These are phyloP conservation scores for Bombyx mori DNA, from an alignment of 1,140 invertebrate species.

Conservation along the genomic window DNA sequence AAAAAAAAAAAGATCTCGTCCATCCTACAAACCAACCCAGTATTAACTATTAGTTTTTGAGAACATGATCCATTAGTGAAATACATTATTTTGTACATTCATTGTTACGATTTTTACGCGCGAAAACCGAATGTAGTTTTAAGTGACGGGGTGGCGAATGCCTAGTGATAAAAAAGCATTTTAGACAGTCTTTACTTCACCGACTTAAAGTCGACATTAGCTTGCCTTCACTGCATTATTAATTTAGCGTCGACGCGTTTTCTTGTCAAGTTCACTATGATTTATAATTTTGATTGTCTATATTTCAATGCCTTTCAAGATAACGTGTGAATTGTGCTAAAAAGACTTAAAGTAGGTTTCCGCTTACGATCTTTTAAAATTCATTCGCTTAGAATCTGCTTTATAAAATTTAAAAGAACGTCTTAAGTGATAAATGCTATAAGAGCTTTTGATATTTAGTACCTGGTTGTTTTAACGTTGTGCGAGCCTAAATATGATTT, in stretches of 20 bases:
- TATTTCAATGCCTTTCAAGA: conserved; percentile 57
- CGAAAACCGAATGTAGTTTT: conserved; percentile 55
- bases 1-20: too few species aligned
- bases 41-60: conserved; percentile 52
- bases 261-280: conserved; percentile 61
- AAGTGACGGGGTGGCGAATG: conserved; percentile 58
- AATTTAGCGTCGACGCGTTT: conserved; percentile 36
- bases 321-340: conserved; percentile 40
- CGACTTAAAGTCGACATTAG: conserved; percentile 15
- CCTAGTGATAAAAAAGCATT: conserved; percentile 7
- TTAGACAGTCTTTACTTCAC: neutral
- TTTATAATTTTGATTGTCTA: conserved; percentile 63
- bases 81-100: conserved; percentile 47
- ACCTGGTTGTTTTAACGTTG: neutral
- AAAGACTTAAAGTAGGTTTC: neutral
- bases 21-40: too few species aligned
- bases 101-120: conserved; percentile 61
- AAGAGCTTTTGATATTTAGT: too few species aligned
- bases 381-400: neutral
- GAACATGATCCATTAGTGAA: conserved; percentile 68
- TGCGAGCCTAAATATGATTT: conserved; percentile 61
- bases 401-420: too few species aligned
- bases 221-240: conserved; percentile 10
- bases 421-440: too few species aligned
- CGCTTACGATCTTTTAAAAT: neutral